phyloP scores from a whole-genome alignment of 30 jellyfish, hydroid and myxozoan genomes.

The Chironex yamaguchii region DNA sequence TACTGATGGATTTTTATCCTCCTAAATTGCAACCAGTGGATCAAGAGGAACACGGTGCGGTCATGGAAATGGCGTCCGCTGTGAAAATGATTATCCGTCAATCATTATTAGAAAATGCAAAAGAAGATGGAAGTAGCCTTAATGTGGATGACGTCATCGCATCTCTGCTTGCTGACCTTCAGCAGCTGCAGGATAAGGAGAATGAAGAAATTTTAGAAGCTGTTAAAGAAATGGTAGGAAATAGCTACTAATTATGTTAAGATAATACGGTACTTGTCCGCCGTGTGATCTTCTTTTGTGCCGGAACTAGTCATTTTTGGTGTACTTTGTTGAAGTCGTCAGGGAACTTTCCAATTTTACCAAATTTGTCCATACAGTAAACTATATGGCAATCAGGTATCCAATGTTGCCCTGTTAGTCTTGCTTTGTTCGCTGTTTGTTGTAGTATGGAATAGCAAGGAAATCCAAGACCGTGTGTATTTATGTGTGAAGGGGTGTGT shows the following conservation, averaged over 20 bases:
- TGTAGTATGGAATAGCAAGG: too few relatives aligned
- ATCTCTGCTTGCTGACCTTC: constrained; percentile 90
- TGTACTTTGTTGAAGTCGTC: too few relatives aligned
- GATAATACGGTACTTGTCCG: neutral
- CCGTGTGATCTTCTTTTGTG: too few relatives aligned
- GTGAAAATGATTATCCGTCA: constrained; percentile 74
- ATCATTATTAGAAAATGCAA: constrained; percentile 1
- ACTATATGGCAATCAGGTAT: too few relatives aligned
- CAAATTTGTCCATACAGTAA: too few relatives aligned
- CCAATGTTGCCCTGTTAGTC: too few relatives aligned
- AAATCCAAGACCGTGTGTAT: too few relatives aligned
- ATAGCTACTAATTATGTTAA: neutral
- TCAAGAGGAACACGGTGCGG: constrained; percentile 94
- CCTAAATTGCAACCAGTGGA: constrained; percentile 75
- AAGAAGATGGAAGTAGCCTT: constrained; percentile 10
- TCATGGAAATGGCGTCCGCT: constrained; percentile 94
- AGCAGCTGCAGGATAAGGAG: constrained; percentile 85
- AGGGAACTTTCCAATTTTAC: too few relatives aligned
- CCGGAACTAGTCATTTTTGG: too few relatives aligned
- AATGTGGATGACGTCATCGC: constrained; percentile 72
- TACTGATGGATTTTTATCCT: too few relatives aligned
- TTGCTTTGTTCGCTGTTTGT: too few relatives aligned
- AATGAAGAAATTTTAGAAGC: constrained; percentile 29
- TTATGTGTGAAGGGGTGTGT: too few relatives aligned
- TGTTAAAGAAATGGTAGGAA: constrained; percentile 66